phyloP scores from a whole-genome alignment of 2,888 invertebrate genomes.

The Unio pictorum region DNA sequence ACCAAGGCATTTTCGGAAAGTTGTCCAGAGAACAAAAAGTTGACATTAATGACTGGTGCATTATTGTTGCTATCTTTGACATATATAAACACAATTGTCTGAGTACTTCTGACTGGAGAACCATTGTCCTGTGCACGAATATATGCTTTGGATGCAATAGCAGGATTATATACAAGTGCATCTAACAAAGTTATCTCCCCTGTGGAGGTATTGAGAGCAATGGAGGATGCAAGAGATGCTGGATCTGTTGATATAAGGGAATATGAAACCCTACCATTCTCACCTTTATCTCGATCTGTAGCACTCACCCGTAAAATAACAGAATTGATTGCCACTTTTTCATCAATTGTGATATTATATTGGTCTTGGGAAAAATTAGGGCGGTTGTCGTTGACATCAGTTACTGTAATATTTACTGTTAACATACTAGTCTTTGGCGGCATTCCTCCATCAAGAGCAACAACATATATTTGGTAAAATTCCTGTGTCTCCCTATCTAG shows the following conservation, averaged over 20 bases:
- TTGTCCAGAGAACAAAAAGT: slow-evolving; percentile 75
- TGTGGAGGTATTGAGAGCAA: slow-evolving; percentile 23
- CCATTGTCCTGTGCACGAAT: slow-evolving; percentile 42
- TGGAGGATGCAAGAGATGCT: slow-evolving; percentile 6
- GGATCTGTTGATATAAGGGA: slow-evolving; percentile 16
- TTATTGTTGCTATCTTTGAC: slow-evolving; percentile 87
- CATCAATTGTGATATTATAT: slow-evolving; percentile 54
- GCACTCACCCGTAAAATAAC: slow-evolving; percentile 78
- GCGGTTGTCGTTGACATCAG: slow-evolving; percentile 58
- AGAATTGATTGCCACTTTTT: slow-evolving; percentile 39
- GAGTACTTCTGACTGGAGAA: slow-evolving; percentile 21
- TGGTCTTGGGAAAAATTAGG: slow-evolving; percentile 48
- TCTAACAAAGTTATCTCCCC: slow-evolving; percentile 32
- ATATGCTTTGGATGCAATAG: slow-evolving; percentile 16
- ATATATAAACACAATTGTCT: slow-evolving; percentile 76
- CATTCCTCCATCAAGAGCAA: slow-evolving; percentile 52
- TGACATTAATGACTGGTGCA: slow-evolving; percentile 86
- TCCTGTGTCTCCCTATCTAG: slow-evolving; percentile 51
- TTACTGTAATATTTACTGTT: slow-evolving; percentile 49
- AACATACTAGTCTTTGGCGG: slow-evolving; percentile 41
- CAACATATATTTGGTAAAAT: slow-evolving; percentile 43
- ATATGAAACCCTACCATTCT: slow-evolving; percentile 75
- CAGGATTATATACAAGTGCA: slow-evolving; percentile 15
- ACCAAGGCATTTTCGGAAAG: slow-evolving; percentile 80
- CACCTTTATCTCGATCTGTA: slow-evolving; percentile 87